These are phyloP conservation scores for Odocoileus virginianus DNA, from an alignment of 2,113 vertebrate genomes.

Conservation along the genomic window DNA sequence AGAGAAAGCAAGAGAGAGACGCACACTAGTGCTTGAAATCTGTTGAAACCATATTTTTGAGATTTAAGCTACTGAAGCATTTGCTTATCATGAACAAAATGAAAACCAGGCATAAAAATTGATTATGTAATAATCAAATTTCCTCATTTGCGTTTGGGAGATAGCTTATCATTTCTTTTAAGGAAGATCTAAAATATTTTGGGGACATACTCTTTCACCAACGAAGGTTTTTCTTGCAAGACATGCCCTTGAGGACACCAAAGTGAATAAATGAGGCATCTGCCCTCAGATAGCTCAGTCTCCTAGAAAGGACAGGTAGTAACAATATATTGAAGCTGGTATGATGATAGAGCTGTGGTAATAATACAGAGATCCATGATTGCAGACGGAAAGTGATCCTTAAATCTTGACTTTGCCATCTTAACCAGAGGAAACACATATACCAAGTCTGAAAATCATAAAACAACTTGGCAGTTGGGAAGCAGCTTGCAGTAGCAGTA, in stretches of 20 bases:
- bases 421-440: neutral
- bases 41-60: constrained; percentile 15
- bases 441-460: neutral
- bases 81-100: constrained; percentile 20
- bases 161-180: neutral
- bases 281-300: neutral
- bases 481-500: neutral
- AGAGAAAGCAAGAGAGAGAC: too few relatives aligned
- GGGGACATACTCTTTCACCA: neutral
- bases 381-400: neutral
- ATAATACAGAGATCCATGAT: neutral
- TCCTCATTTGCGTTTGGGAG: neutral
- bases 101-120: constrained; percentile 9
- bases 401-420: neutral
- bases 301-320: neutral
- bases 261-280: neutral
- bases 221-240: neutral
- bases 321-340: neutral
- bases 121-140: neutral
- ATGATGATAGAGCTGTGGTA: neutral
- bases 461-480: neutral
- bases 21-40: neutral
- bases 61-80: neutral
- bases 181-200: constrained; percentile 1
- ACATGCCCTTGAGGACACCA: neutral